These are phyloP conservation scores for Tenebrosternarchus preto DNA, from an alignment of 2,113 vertebrate species.

Conservation along the genomic window DNA sequence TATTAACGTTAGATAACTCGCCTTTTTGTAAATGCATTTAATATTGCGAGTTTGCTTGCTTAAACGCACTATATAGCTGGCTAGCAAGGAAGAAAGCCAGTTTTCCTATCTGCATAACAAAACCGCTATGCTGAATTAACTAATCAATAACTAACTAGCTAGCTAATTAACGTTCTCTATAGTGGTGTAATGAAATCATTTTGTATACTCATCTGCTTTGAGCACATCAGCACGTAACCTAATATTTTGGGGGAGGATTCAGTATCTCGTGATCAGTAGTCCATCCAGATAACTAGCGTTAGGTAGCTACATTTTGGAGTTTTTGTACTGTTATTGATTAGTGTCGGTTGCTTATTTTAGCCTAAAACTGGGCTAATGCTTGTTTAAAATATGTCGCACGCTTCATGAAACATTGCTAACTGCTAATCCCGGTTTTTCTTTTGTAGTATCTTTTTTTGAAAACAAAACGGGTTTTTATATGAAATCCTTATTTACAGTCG, in stretches of 20 bases:
- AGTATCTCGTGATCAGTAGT: too few species aligned
- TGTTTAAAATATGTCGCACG: background rate
- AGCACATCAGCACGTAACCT: background rate
- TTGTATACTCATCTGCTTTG: background rate
- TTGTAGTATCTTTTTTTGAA: background rate
- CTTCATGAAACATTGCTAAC: background rate
- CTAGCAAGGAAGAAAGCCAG: background rate
- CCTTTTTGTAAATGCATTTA: background rate
- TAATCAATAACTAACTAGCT: too few species aligned
- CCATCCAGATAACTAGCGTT: too few species aligned
- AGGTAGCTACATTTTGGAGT: background rate
- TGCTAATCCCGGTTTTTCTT: background rate
- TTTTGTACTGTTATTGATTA: background rate
- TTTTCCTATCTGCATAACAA: background rate
- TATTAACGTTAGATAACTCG: too few species aligned
- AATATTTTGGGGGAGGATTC: too few species aligned
- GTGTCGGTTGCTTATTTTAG: background rate
- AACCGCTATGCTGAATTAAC: too few species aligned
- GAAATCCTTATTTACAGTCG: too few species aligned
- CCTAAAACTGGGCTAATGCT: background rate
- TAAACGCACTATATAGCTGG: background rate
- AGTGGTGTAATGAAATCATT: background rate
- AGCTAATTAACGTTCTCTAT: too few species aligned
- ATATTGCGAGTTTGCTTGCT: background rate
- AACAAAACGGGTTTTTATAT: too few species aligned